phyloP scores from a whole-genome alignment of 2,888 invertebrate species.

The Creontiades dilutus region DNA sequence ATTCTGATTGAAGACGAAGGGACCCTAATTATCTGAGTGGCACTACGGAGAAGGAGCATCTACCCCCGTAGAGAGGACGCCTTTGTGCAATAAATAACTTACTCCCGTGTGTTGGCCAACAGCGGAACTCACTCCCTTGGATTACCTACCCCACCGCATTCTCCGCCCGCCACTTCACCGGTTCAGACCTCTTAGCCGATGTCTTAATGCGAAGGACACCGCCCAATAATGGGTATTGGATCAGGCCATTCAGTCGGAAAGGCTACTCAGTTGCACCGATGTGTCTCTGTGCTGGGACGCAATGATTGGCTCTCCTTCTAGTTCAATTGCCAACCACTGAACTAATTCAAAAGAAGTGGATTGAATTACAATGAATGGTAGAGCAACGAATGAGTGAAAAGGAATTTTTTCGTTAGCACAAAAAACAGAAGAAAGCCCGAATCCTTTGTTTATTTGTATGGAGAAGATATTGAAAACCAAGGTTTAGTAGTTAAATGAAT shows the following conservation, averaged over 20 bases:
- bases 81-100: constrained; percentile 69
- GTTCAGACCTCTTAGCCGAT: constrained; percentile 57
- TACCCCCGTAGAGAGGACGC: constrained; percentile 44
- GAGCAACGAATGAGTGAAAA: neutral
- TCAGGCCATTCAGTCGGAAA: constrained; percentile 48
- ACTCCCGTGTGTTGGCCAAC: constrained; percentile 66
- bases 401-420: neutral
- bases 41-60: constrained; percentile 50
- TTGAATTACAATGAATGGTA: too few species aligned
- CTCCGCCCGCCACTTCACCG: neutral
- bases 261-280: neutral
- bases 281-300: constrained; percentile 9
- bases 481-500: too few species aligned
- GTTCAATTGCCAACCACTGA: neutral
- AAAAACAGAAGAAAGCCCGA: too few species aligned
- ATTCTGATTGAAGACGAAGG: constrained; percentile 68
- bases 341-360: neutral
- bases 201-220: constrained; percentile 66
- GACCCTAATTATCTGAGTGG: constrained; percentile 69
- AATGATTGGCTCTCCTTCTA: constrained; percentile 9
- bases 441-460: too few species aligned
- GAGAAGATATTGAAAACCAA: too few species aligned
- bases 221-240: constrained; percentile 66
- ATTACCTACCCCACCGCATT: constrained; percentile 55
- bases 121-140: constrained; percentile 67